phyloP scores from a whole-genome alignment of 1,140 invertebrate species.

The Drosophila paulistorum region DNA sequence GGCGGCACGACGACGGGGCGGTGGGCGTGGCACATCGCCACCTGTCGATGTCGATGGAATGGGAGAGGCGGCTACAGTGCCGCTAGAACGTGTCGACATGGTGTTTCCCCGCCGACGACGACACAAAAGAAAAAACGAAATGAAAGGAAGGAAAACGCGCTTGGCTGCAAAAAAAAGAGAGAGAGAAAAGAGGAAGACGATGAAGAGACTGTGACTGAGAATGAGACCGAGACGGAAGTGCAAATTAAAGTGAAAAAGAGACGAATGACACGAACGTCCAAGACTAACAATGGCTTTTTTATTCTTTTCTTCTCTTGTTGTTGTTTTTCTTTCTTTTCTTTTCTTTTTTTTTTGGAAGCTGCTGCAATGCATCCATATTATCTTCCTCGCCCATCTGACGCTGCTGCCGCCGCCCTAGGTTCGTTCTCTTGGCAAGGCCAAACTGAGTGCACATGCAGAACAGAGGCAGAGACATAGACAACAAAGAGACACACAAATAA shows the following conservation, averaged over 20 bases:
- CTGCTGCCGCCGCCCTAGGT: not conserved
- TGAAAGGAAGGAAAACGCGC: conserved; percentile 19
- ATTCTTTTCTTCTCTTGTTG: no score
- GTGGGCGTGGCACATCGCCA: conserved; percentile 70
- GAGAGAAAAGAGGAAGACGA: conserved; percentile 14
- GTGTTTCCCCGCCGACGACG: conserved; percentile 11
- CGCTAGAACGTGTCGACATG: conserved; percentile 69
- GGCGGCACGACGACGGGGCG: conserved; percentile 71
- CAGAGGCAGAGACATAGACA: conserved; percentile 47
- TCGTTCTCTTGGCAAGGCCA: conserved; percentile 45
- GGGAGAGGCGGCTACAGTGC: conserved; percentile 34
- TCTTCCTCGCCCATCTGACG: not conserved
- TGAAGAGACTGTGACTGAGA: not conserved
- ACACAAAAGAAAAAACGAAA: conserved; percentile 32
- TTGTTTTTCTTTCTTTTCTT: not conserved
- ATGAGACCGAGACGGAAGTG: conserved; percentile 54
- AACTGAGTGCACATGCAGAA: conserved; percentile 28
- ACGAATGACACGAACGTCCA: conserved; percentile 48
- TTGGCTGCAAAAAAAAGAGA: conserved; percentile 6
- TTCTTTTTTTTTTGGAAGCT: conserved; percentile 26
- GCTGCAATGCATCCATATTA: conserved; percentile 23
- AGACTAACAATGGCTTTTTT: conserved; percentile 28
- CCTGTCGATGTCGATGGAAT: conserved; percentile 44
- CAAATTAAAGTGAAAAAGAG: conserved; percentile 56
- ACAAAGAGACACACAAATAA: conserved; percentile 57